phyloP scores from a whole-genome alignment of 2,888 invertebrate species.

The Nebria salina region DNA sequence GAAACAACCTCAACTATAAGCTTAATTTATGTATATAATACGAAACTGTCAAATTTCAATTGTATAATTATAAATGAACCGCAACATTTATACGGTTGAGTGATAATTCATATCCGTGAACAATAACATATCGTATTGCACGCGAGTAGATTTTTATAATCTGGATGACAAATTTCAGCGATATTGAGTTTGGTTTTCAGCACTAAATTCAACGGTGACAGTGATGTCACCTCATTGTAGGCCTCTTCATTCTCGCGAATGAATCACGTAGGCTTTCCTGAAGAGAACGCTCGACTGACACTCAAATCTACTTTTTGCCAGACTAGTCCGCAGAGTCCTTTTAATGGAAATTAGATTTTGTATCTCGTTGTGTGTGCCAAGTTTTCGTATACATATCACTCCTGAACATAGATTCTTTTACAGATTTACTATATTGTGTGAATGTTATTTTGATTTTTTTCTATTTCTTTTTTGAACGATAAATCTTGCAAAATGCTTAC shows the following conservation, averaged over 20 bases:
- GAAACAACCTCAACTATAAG: neutral
- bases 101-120: neutral
- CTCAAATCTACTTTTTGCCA: conserved; percentile 41
- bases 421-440: neutral
- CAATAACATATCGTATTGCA: neutral
- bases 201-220: neutral
- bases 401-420: neutral
- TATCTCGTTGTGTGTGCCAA: conserved; percentile 12
- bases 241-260: neutral
- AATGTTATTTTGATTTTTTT: neutral
- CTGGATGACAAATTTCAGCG: neutral
- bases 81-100: neutral
- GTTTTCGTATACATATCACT: neutral
- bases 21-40: neutral
- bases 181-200: neutral
- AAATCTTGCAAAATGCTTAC: conserved; percentile 1
- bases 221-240: neutral
- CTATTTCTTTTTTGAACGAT: neutral
- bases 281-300: conserved; percentile 22
- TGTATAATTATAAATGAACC: neutral
- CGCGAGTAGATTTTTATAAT: neutral
- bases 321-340: conserved; percentile 13
- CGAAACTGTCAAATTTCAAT: neutral
- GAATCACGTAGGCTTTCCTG: conserved; percentile 3
- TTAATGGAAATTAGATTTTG: conserved; percentile 43